A percentile compares a stretch with the other conserved stretches of the same genome.
Conservation (phyloP, 2,113 vertebrate genomes). For the Oncorhynchus clarkii region DNA sequence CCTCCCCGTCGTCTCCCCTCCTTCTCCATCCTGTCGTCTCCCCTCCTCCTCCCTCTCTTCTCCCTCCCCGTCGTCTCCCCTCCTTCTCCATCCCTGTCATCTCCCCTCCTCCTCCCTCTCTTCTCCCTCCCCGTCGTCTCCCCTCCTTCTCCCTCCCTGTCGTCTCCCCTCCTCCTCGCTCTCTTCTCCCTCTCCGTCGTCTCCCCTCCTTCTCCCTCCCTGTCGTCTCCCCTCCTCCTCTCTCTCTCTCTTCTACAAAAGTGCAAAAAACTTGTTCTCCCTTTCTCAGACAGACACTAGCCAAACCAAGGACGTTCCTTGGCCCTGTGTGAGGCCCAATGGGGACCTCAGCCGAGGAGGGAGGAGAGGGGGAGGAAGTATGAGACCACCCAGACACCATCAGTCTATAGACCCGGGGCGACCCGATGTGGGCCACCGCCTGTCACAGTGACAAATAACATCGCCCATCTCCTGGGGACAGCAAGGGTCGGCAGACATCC, state of each 20-base stretch:
- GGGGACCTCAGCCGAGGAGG: not conserved
- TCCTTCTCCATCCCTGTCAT: fast-evolving
- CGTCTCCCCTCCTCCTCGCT: not conserved
- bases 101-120: too few species aligned
- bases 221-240: not conserved
- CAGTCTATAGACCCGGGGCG: conserved; percentile 7
- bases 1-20: too few species aligned
- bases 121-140: too few species aligned
- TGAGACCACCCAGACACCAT: conserved; percentile 9
- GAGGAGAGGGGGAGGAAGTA: not conserved
- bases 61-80: not conserved
- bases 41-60: too few species aligned
- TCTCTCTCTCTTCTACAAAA: not conserved
- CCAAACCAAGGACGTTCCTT: conserved; percentile 6
- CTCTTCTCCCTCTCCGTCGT: not conserved
- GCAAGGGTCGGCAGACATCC: not conserved
- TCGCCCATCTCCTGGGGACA: not conserved
- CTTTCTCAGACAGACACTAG: not conserved
- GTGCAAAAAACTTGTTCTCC: not conserved
- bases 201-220: too few species aligned
- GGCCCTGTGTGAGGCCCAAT: not conserved
- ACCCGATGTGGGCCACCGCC: not conserved
- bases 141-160: too few species aligned
- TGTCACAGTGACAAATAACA: conserved; percentile 24
- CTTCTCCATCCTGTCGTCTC: too few species aligned